Base-by-base conservation (phyloP, 2,113 vertebrate genomes). In the Phylloscopus trochiloides region DNA sequence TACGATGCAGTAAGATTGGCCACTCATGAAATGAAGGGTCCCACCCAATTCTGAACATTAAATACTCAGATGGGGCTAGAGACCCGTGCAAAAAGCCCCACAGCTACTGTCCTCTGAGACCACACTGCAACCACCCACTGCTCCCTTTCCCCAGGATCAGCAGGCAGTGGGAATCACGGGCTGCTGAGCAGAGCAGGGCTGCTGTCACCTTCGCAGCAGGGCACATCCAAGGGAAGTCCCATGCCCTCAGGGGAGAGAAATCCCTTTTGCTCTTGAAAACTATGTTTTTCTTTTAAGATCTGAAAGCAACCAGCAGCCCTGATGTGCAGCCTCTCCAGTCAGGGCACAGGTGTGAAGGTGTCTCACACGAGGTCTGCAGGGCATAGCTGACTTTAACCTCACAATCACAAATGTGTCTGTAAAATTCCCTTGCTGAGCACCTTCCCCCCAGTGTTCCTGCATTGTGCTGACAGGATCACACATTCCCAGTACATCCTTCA, bases 161-260 rank as follows among this genome's bases (percentile, higher is more conserved):
- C 31, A 63, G 36, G 26, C 15, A 0, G 12, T 62, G 65, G 68
- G 72, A 84, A 76, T 34, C 59, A 58, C 0, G 0, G 63, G 38
- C 63, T 77, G 80, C 68, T 91, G 92, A 80, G 80, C 83, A 91
- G 72, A 70, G 91, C 79, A 74, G 0, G 6, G 31, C 70, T 88
- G 70, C 74, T 87, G 61, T 78, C 88, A 62, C 7, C 0, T 83
- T 86, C 79, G 42, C 55, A 78, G 82, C 92, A 81, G 88, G 43
- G 17, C 32, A 48, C 5, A 72, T 42, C 0, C 0, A 67, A 68
- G 28, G 52, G 40, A 86, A 86, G 50, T 3, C 75, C 71, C 17
- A 17, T 43, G 59, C 65, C 89, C 0, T 0, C 51, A 55, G 38
- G 65, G 20, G 20, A 58, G 3, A 92, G 48, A 94, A 91, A 85